Base-by-base conservation (phyloP, 2,113 vertebrate genomes). In the Etia nguti region DNA sequence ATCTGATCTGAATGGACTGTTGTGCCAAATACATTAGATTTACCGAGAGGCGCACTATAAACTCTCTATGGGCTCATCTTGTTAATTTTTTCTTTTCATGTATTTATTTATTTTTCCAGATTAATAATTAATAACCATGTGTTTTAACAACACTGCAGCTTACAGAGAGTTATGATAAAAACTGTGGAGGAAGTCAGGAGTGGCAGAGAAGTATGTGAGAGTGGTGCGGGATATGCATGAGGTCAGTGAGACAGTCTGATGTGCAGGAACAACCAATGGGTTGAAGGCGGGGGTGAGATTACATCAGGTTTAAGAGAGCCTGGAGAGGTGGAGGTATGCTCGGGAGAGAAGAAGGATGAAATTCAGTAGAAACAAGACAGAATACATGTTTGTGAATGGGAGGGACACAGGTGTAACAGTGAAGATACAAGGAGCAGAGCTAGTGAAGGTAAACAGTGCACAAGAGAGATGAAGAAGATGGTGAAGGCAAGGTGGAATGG, bases 371-470 rank as follows among this genome's bases (percentile, higher is more conserved):
- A 59, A 59, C 0, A 59, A 59, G 16, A 9, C 56, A 59, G 56
- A 59, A 59, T 59, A 16, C 7, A 0, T 59, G 56, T 29, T 13
- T 59, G 56, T 59, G 56, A 59, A 59, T 59, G 56, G 29, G 2
- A 29, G 56, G 56, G 7, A 57, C 56, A 29, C 0, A 0, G 13
- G 0, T 59, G 56, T 0, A 59, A 59, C 7, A 29, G 24, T 59
- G 56, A 59, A 59, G 56, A 29, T 57, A 57, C 1, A 29, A 29
- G 56, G 56, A 59, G 56, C 24, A 59, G 8, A 59, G 13, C 24
- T 59, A 59, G 56, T 16, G 56, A 59, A 29, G 24, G 56, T 31
- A 2, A 4, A 0, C 57, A 60, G 57, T 60, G 15, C 2, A 60
- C 57, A 60, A 60, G 29, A 8, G 0, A 60, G 16, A 60, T 60